phyloP scores from a whole-genome alignment of 2,113 vertebrate genomes.

The Hypanus sabinus region DNA sequence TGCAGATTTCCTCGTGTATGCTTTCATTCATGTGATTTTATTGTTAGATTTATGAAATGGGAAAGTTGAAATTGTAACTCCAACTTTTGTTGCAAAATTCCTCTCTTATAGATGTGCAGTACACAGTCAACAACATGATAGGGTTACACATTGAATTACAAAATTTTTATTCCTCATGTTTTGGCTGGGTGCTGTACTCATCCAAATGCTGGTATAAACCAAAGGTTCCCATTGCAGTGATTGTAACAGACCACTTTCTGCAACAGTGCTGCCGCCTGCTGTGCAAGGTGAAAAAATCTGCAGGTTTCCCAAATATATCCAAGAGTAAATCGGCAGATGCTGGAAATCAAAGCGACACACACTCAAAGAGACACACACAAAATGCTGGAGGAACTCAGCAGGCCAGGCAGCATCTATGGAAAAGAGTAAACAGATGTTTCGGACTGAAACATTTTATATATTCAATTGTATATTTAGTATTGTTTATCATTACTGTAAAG shows the following conservation, averaged over 20 bases:
- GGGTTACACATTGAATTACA: neutral
- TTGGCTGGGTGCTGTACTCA: neutral
- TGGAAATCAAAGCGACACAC: too few species aligned
- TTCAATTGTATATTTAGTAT: too few species aligned
- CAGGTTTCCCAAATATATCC: neutral
- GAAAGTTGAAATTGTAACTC: neutral
- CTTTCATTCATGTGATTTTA: neutral
- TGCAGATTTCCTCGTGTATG: too few species aligned
- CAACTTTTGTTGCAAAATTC: neutral
- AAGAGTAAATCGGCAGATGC: too few species aligned
- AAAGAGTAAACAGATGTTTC: too few species aligned
- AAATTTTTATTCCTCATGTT: neutral
- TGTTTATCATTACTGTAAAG: too few species aligned
- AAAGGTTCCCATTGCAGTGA: neutral
- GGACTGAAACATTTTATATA: too few species aligned
- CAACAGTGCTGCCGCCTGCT: slow-evolving; percentile 18
- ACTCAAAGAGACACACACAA: too few species aligned
- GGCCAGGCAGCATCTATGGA: too few species aligned
- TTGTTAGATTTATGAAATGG: neutral
- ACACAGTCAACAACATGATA: too few species aligned
- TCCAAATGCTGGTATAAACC: neutral
- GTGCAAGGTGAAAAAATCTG: neutral
- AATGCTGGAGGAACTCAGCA: neutral
- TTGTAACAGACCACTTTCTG: neutral
- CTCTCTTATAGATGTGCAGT: neutral